Evolutionary conservation across 2,888 invertebrate genomes (phyloP), one percentile per base, ranked within the genome.

Genomic region (Netelia inedita): DNA sequence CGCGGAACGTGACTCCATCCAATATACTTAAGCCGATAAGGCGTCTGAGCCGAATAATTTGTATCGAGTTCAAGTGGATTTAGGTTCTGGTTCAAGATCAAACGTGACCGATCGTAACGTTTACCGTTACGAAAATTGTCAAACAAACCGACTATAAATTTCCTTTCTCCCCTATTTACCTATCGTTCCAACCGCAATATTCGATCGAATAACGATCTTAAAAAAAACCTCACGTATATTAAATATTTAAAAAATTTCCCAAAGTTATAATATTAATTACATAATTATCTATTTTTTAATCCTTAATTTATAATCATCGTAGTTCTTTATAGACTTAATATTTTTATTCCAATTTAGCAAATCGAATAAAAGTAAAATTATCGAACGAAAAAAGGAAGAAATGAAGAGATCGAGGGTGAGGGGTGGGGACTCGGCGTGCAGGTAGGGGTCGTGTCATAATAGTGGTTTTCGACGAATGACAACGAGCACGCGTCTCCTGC

Each of bases 391-490:
- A 55, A 73, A 79, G 63, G 71, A 82, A 74, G 65, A 46, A 74
- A 84, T 57, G 19, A 69, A 46, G 43, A 72, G 55, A 16, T 14
- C 23, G 28, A 41, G 76, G 14, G 76, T 68, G 75, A 79, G 57
- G 23, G 35, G 6, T 1, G 6, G 35, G 8, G 35, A 6, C 1
- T n/a, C 72, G 82, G 35, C 19, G 83, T 75, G 85, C 80, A 79
- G 85, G 83, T 78, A 79, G 72, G 75, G 85, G 88, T 89, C 89
- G 90, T 90, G 91, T 92, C 90, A 91, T 91, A 92, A 92, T 89
- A 91, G 89, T 88, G 87, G 88, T 90, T 88, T 89, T 76, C 88
- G 89, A 86, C 89, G 88, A 88, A 88, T 91, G 92, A 91, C 91
- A 91, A 87, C 87, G 88, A 87, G 91, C 91, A 91, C 91, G 91